phyloP scores from a whole-genome alignment of 2,113 vertebrate species.

The Lipophrys pholis region DNA sequence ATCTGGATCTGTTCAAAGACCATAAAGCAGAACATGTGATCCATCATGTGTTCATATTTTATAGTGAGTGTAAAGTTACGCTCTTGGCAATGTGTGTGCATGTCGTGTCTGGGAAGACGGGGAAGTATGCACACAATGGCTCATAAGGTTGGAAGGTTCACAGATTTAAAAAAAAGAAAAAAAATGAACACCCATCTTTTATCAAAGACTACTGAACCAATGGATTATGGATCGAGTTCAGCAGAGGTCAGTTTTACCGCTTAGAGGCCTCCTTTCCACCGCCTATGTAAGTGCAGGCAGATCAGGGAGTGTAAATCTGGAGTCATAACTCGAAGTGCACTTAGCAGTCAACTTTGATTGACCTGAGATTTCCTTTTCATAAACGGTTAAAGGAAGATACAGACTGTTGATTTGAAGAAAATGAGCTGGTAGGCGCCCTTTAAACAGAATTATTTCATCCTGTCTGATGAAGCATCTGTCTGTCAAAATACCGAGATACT shows the following conservation, averaged over 20 bases:
- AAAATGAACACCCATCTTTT: conserved; percentile 16
- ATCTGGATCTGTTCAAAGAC: conserved; percentile 17
- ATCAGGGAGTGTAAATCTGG: conserved; percentile 5
- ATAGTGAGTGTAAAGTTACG: conserved; percentile 17
- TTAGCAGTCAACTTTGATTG: conserved; percentile 54
- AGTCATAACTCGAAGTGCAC: conserved; percentile 47
- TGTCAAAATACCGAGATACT: conserved; percentile 9
- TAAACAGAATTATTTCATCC: conserved; percentile 23
- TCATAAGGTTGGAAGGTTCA: conserved; percentile 14
- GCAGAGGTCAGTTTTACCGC: conserved; percentile 46
- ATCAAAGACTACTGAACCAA: conserved; percentile 15
- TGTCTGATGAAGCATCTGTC: neutral
- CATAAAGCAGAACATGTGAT: conserved; percentile 18
- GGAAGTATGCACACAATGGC: conserved; percentile 4
- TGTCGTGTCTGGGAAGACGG: neutral
- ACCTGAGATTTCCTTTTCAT: conserved; percentile 41
- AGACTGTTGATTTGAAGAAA: conserved; percentile 3
- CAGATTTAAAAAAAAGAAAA: conserved; percentile 34
- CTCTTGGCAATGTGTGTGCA: neutral
- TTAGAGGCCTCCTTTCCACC: conserved; percentile 27
- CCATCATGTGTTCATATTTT: conserved; percentile 22
- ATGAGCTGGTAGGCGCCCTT: conserved; percentile 27
- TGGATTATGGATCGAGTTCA: conserved; percentile 60
- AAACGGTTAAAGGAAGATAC: conserved; percentile 41
- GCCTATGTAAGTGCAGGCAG: conserved; percentile 31